A percentile compares a stretch with the other conserved stretches of the same genome.
phyloP scores from a whole-genome alignment of 1,140 invertebrate genomes.

The Ceratina calcarata region DNA sequence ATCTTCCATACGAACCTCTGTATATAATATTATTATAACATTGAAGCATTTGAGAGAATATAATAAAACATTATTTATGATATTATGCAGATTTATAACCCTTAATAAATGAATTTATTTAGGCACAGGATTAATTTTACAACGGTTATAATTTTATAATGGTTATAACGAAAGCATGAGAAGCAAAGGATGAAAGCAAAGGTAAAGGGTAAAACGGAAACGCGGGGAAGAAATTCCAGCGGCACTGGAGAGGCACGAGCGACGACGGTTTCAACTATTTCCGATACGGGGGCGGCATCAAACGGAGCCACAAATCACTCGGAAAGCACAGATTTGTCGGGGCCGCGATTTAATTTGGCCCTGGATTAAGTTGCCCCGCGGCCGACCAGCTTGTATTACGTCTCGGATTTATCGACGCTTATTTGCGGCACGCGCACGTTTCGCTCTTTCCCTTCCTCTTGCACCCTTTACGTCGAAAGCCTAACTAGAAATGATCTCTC shows the following conservation, averaged over 20 bases:
- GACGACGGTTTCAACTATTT: conserved; percentile 50
- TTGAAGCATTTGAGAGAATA: too few relatives aligned
- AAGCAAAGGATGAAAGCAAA: background rate
- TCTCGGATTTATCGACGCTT: conserved; percentile 60
- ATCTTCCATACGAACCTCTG: too few relatives aligned
- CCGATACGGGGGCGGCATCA: conserved; percentile 53
- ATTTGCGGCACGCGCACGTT: conserved; percentile 52
- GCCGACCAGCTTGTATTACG: conserved; percentile 43
- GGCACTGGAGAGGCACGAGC: conserved; percentile 17
- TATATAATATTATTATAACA: too few relatives aligned
- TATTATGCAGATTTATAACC: too few relatives aligned
- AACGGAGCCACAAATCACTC: conserved; percentile 62
- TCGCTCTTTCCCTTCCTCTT: background rate
- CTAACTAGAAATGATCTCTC: conserved; percentile 42
- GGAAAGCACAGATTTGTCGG: conserved; percentile 61
- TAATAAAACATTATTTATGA: too few relatives aligned
- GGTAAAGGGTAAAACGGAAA: conserved; percentile 4
- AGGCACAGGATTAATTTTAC: too few relatives aligned
- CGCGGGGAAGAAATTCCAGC: background rate
- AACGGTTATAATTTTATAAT: too few relatives aligned
- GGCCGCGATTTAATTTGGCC: conserved; percentile 59
- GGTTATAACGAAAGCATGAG: background rate
- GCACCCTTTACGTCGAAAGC: conserved; percentile 16
- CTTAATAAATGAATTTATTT: too few relatives aligned
- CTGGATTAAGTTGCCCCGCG: conserved; percentile 58